Conservation (phyloP, 1,140 invertebrate species). For the Pteromalus puparum region DNA sequence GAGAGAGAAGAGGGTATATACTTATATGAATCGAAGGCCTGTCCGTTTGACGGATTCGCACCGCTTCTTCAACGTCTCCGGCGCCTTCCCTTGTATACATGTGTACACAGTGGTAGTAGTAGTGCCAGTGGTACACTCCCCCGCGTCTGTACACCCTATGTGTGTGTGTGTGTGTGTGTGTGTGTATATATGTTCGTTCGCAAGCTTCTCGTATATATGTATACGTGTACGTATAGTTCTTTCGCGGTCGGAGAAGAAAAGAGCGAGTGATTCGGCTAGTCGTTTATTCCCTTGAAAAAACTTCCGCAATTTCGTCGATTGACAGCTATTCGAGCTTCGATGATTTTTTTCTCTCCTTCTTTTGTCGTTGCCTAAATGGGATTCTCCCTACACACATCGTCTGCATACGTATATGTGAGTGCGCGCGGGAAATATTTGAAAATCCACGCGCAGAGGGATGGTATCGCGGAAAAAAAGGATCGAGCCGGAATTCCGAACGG, state of each 20-base stretch:
- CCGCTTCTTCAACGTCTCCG: conserved; percentile 60
- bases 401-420: background rate
- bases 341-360: background rate
- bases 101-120: background rate
- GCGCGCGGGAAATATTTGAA: conserved; percentile 42
- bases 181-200: too few species aligned
- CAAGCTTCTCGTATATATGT: background rate
- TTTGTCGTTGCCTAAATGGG: conserved; percentile 23
- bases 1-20: background rate
- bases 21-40: conserved; percentile 61
- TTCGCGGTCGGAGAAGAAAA: conserved; percentile 13
- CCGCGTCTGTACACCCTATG: too few species aligned
- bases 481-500: conserved; percentile 4
- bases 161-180: too few species aligned
- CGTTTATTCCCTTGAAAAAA: conserved; percentile 44
- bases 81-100: background rate
- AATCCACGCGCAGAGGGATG: background rate
- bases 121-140: background rate
- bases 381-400: background rate
- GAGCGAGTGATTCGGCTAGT: background rate
- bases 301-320: conserved; percentile 30
- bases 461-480: background rate
- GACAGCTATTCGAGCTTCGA: conserved; percentile 11
- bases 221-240: background rate
- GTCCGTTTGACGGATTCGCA: conserved; percentile 61